A percentile compares a stretch with the other conserved stretches of the same genome.
phyloP scores from a whole-genome alignment of 2,888 invertebrate genomes.

The Adelphocoris suturalis region DNA sequence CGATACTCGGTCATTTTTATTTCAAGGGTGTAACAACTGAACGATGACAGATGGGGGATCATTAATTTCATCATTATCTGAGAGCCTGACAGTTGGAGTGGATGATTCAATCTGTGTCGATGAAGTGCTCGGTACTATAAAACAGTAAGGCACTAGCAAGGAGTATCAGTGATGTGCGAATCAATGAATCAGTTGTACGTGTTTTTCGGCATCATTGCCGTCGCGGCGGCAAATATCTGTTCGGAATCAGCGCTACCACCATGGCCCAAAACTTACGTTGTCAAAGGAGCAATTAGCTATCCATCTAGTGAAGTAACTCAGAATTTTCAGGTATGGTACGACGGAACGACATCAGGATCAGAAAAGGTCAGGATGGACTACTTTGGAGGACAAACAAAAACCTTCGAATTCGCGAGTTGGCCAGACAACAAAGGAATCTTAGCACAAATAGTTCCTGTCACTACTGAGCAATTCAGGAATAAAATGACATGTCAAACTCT shows the following conservation, averaged over 20 bases:
- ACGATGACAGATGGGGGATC: no score
- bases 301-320: constrained; percentile 96
- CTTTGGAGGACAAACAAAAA: constrained; percentile 95
- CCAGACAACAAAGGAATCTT: constrained; percentile 83
- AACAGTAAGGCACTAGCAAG: no score
- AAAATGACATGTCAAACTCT: constrained; percentile 89
- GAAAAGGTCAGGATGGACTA: constrained; percentile 92
- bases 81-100: no score
- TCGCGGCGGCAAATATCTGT: constrained; percentile 5
- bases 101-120: no score
- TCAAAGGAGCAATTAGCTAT: constrained; percentile 88
- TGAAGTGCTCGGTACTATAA: no score
- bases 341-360: constrained; percentile 82
- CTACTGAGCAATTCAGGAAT: constrained; percentile 87
- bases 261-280: constrained; percentile 82
- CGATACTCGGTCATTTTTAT: no score
- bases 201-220: not conserved
- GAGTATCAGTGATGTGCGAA: not conserved
- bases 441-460: constrained; percentile 87
- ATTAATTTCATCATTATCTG: no score
- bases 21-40: no score
- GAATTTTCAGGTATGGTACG: constrained; percentile 94
- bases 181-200: not conserved
- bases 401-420: constrained; percentile 89
- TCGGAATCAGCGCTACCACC: not conserved